Base-by-base conservation (phyloP, 2,113 vertebrate species). In the Dolichallabes microphthalmus region DNA sequence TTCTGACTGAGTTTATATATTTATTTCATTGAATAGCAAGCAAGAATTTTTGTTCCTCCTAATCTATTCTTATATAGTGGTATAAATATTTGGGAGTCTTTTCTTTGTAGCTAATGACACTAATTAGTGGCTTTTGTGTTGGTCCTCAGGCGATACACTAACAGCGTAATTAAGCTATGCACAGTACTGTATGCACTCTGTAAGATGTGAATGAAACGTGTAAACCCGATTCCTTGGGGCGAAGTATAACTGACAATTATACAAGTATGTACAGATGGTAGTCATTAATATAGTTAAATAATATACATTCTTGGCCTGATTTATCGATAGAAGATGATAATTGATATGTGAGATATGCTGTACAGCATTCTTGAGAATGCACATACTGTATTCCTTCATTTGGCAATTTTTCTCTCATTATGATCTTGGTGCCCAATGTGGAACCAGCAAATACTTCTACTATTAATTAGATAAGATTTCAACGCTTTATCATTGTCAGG, bases 231-330 rank as follows among this genome's bases (percentile, higher is more conserved):
- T 79, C 76, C 76, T 78, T 11, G 0, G 55, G 76, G 76, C 25
- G 10, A 58, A 58, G 19, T 30, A 60, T 60, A 60, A 80, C 77
- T 20, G 39, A 45, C 77, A 61, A 61, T 80, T 80, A 80, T 22
- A 20, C 57, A 39, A 80, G 30, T 80, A 15, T 32, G 25, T 80
- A 39, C 77, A 57, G 52, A 77, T 77, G 75, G 75, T 25, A 13
- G 20, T 39, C 25, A 61, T 79, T 35, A 60, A 12, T 39, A 15
- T 60, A 32, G 17, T 39, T 39, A 61, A 39, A 61, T 60, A 80
- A 80, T 61, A 17, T 58, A 30, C 15, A 32, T 30, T 57, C 25
- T 57, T 30, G 75, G 27, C 17, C 27, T 55, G 75, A 77, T 55
- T 77, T 11, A 19, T 77, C 11, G 27, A 17, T n/a, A 11, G 32